Conservation (phyloP, 2,888 invertebrate species). For the Hymenopus coronatus region DNA sequence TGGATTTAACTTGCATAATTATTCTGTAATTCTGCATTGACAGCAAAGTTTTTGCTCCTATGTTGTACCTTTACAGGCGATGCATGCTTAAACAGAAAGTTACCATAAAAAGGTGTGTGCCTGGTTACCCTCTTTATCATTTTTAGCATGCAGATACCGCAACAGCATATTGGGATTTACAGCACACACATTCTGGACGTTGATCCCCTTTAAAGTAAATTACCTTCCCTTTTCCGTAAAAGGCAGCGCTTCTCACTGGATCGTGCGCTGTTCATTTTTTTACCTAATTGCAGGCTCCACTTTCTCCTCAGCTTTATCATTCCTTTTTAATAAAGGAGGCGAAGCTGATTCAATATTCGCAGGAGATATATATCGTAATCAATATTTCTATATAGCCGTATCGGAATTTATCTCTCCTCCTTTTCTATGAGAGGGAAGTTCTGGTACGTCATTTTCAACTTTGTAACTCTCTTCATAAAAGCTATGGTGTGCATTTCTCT, state of each 20-base stretch:
- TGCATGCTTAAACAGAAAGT: too few relatives aligned
- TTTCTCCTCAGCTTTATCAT: background rate
- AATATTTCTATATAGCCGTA: background rate
- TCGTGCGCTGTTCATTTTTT: background rate
- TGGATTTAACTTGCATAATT: too few relatives aligned
- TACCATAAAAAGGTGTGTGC: too few relatives aligned
- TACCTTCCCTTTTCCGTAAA: background rate
- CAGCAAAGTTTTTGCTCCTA: too few relatives aligned
- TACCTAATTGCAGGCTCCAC: background rate
- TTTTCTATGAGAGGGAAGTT: background rate
- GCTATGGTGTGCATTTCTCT: too few relatives aligned
- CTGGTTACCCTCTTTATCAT: too few relatives aligned
- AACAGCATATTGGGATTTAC: background rate
- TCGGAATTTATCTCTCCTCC: background rate
- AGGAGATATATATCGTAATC: background rate
- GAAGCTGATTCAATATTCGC: background rate
- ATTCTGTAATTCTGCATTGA: too few relatives aligned
- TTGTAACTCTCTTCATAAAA: too few relatives aligned
- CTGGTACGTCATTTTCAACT: background rate
- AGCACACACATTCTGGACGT: background rate
- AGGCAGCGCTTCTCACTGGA: background rate
- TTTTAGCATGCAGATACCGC: background rate
- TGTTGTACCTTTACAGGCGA: too few relatives aligned
- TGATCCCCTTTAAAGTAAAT: background rate
- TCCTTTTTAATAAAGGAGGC: background rate